Evolutionary conservation across 2,797 vertebrate species (phyloP).

Genomic region (Varecia variegata): DNA sequence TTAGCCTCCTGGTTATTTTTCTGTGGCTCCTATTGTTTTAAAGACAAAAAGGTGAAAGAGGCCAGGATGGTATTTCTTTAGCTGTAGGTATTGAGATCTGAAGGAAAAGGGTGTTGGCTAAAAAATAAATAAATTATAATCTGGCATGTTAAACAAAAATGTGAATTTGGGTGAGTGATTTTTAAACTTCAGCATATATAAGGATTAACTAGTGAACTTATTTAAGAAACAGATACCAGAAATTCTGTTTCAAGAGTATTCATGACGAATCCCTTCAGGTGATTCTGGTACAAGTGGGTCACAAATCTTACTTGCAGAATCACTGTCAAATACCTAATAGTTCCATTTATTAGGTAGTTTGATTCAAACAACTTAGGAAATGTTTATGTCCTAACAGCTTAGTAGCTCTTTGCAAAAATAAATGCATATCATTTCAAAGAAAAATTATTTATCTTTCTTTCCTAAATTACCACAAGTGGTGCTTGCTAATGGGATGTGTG

Average conservation of each 20-base stretch:
- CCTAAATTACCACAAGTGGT: background rate
- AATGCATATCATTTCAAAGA: background rate
- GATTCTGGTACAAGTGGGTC: background rate
- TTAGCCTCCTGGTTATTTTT: background rate
- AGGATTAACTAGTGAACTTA: background rate
- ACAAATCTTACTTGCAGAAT: background rate
- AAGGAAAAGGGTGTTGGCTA: background rate
- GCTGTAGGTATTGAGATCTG: background rate
- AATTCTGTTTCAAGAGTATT: background rate
- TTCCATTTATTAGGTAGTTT: background rate
- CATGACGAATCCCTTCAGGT: background rate
- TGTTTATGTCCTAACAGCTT: background rate
- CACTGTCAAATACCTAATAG: background rate
- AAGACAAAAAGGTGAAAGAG: background rate
- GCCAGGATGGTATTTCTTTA: background rate
- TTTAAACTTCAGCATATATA: background rate
- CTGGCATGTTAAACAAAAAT: background rate
- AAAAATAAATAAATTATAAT: background rate
- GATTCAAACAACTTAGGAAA: background rate
- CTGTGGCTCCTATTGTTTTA: background rate
- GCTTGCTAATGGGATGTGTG: rapidly evolving
- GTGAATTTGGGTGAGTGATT: background rate
- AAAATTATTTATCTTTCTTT: background rate
- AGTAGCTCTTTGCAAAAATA: background rate
- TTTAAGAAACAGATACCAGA: background rate